phyloP scores from a whole-genome alignment of 2,797 vertebrate genomes.

The Pogonophryne albipinna region DNA sequence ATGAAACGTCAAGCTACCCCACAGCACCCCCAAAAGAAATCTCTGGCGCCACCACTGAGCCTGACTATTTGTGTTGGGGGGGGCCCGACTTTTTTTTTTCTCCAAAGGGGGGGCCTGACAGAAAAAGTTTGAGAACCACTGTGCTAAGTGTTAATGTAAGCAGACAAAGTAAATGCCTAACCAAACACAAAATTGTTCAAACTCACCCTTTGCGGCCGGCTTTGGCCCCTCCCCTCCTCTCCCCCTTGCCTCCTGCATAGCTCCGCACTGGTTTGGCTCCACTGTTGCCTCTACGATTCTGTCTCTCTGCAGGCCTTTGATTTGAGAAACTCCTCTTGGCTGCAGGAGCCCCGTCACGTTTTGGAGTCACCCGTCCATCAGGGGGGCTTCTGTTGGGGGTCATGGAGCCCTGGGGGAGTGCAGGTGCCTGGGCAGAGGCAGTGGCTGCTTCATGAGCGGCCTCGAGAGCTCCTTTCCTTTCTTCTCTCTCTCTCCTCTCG shows the following conservation, averaged over 20 bases:
- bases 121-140: too few relatives aligned
- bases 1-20: too few relatives aligned
- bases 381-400: slow-evolving; percentile 81
- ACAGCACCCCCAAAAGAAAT: too few relatives aligned
- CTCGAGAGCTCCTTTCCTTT: slow-evolving; percentile 89
- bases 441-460: slow-evolving; percentile 78
- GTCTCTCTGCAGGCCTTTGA: slow-evolving; percentile 94
- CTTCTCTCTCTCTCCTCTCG: slow-evolving; percentile 95
- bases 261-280: slow-evolving; percentile 92
- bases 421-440: slow-evolving; percentile 63
- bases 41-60: too few relatives aligned
- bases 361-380: slow-evolving; percentile 83
- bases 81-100: too few relatives aligned
- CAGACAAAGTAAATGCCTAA: slow-evolving; percentile 36
- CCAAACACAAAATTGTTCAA: slow-evolving; percentile 43
- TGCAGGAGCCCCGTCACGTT: slow-evolving; percentile 89
- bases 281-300: slow-evolving; percentile 92
- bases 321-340: slow-evolving; percentile 98
- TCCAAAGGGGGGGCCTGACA: too few relatives aligned
- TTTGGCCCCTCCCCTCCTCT: slow-evolving; percentile 92
- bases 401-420: slow-evolving; percentile 68
- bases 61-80: too few relatives aligned
- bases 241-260: slow-evolving; percentile 92
- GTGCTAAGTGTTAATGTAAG: slow-evolving; percentile 40
- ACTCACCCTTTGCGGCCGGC: slow-evolving; percentile 94